Evolutionary conservation across 2,888 invertebrate genomes (phyloP).

Genomic region (Leptopilina syphax): DNA sequence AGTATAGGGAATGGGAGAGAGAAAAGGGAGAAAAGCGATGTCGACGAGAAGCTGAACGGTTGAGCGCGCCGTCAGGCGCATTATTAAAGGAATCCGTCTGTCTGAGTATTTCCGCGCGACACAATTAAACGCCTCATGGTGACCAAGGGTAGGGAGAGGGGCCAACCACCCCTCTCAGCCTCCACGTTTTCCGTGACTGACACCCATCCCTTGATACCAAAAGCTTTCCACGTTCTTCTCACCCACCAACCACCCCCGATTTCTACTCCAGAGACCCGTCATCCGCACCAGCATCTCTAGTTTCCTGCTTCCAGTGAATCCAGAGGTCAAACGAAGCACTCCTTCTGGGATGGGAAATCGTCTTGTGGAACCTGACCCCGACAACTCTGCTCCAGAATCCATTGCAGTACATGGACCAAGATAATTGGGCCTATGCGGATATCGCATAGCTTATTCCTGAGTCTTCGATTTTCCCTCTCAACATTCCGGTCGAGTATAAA

Average conservation of each 20-base stretch:
- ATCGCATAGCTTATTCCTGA: neutral
- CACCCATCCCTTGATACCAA: slow-evolving; percentile 26
- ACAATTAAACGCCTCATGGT: slow-evolving; percentile 49
- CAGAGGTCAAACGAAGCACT: slow-evolving; percentile 19
- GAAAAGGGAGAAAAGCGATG: slow-evolving; percentile 52
- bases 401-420: slow-evolving; percentile 12
- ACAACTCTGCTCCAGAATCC: slow-evolving; percentile 22
- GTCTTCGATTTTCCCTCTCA: too few species aligned
- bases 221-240: slow-evolving; percentile 35
- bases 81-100: slow-evolving; percentile 73
- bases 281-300: slow-evolving; percentile 24
- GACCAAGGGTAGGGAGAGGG: slow-evolving; percentile 42
- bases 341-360: slow-evolving; percentile 27
- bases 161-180: neutral
- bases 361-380: slow-evolving; percentile 23
- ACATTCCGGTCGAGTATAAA: too few species aligned
- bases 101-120: slow-evolving; percentile 70
- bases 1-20: slow-evolving; percentile 47
- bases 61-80: slow-evolving; percentile 66
- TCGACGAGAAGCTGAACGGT: slow-evolving; percentile 61
- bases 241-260: neutral
- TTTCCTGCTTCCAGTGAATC: slow-evolving; percentile 23
- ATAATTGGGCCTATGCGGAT: slow-evolving; percentile 34
- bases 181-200: slow-evolving; percentile 32
- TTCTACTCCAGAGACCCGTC: neutral